Evolutionary conservation across 1,140 invertebrate species (phyloP).

Genomic region (Apis dorsata): DNA sequence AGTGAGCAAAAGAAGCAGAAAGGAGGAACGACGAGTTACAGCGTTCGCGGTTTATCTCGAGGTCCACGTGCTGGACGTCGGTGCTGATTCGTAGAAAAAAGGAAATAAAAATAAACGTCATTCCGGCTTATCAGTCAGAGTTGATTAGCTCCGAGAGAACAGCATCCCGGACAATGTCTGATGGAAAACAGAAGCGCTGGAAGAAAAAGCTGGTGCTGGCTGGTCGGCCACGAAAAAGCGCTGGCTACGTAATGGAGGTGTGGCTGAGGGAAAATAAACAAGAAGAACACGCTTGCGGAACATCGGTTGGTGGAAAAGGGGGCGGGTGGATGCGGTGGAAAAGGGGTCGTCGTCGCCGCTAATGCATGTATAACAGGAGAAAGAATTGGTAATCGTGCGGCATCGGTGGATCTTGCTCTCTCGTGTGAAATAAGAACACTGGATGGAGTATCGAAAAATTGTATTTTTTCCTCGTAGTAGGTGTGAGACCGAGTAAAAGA

Average conservation of each 20-base stretch:
- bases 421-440: background rate
- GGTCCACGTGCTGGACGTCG: background rate
- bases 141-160: constrained; percentile 36
- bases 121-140: constrained; percentile 29
- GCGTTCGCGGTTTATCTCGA: constrained; percentile 4
- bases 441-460: background rate
- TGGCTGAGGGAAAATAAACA: constrained; percentile 30
- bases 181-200: background rate
- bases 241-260: constrained; percentile 14
- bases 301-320: background rate
- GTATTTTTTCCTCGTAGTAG: too few species aligned
- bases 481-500: too few species aligned
- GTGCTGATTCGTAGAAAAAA: constrained; percentile 31
- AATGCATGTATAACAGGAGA: constrained; percentile 48
- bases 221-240: constrained; percentile 6
- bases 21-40: background rate
- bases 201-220: constrained; percentile 2
- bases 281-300: constrained; percentile 12
- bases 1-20: background rate
- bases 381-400: constrained; percentile 36
- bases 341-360: constrained; percentile 21
- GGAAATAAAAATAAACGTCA: constrained; percentile 23
- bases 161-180: background rate
- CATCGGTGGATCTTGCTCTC: constrained; percentile 8
- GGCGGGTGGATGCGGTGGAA: background rate